A percentile compares a stretch with the other conserved stretches of the same genome.
These are phyloP conservation scores for Rhinoderma darwinii DNA, from an alignment of 2,113 vertebrate species.

Conservation along the genomic window DNA sequence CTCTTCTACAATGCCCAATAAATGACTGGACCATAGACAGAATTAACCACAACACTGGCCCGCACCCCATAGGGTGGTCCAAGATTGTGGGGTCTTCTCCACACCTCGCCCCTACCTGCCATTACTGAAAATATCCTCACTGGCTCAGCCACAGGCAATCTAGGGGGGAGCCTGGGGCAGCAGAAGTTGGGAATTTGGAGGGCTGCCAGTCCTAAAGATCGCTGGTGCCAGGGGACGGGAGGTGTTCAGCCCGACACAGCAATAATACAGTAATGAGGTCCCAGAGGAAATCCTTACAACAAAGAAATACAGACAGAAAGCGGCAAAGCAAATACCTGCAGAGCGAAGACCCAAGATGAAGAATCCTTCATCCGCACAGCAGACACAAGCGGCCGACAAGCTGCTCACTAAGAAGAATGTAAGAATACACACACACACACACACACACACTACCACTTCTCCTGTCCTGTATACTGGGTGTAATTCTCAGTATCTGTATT, in stretches of 20 bases:
- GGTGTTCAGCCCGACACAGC: neutral
- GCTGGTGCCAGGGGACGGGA: neutral
- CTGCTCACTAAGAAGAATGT: no score
- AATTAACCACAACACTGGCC: neutral
- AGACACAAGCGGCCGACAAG: no score
- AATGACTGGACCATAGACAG: neutral
- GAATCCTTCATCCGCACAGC: neutral
- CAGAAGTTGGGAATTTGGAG: conserved; percentile 22
- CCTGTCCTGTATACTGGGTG: no score
- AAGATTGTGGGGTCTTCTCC: neutral
- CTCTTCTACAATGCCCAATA: no score
- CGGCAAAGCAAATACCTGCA: neutral
- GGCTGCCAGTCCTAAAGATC: conserved; percentile 28
- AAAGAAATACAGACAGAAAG: neutral
- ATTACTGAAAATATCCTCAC: conserved; percentile 12
- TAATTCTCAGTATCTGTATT: no score
- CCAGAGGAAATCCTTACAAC: conserved; percentile 12
- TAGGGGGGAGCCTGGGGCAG: conserved; percentile 31
- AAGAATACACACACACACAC: neutral
- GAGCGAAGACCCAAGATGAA: neutral
- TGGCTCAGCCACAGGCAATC: conserved; percentile 22
- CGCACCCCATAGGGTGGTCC: neutral
- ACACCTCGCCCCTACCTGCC: neutral
- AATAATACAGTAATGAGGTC: conserved; percentile 37
- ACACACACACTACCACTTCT: neutral